phyloP scores from a whole-genome alignment of 2,888 invertebrate genomes.

The Nowickia ferox region DNA sequence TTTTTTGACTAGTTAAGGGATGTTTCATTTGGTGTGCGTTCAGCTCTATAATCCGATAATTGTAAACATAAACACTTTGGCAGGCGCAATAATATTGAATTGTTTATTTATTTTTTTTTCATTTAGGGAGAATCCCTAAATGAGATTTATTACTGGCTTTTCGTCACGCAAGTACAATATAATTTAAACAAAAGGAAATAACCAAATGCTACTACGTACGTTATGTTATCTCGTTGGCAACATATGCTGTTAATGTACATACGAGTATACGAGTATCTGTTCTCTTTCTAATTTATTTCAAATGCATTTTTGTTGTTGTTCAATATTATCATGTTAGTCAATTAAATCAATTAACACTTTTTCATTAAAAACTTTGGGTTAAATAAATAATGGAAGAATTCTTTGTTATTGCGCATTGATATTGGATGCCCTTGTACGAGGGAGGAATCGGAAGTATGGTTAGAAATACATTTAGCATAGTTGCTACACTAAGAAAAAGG shows the following conservation, averaged over 20 bases:
- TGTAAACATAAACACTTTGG: conserved; percentile 42
- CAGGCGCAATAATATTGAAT: conserved; percentile 23
- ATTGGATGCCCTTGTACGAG: not conserved
- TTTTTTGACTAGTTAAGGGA: conserved; percentile 39
- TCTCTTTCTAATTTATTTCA: conserved; percentile 36
- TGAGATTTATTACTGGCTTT: conserved; percentile 24
- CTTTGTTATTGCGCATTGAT: not conserved
- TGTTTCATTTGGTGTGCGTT: conserved; percentile 27
- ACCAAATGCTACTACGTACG: not conserved
- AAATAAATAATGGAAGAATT: conserved; percentile 19
- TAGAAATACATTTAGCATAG: too few relatives aligned
- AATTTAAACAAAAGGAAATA: not conserved
- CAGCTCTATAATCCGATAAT: conserved; percentile 46
- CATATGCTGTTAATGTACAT: conserved; percentile 53
- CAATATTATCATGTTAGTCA: conserved; percentile 56
- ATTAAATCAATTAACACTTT: conserved; percentile 69
- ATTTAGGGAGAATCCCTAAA: conserved; percentile 39
- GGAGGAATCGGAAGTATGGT: not conserved
- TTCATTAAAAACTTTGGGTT: conserved; percentile 20
- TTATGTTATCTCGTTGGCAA: not conserved
- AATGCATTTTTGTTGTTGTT: conserved; percentile 1
- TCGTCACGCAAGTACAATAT: conserved; percentile 7
- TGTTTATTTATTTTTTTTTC: not conserved
- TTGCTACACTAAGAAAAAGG: too few relatives aligned
- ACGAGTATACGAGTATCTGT: conserved; percentile 7